Conservation (phyloP, 2,113 vertebrate genomes). For the Poeciliopsis retropinna region DNA sequence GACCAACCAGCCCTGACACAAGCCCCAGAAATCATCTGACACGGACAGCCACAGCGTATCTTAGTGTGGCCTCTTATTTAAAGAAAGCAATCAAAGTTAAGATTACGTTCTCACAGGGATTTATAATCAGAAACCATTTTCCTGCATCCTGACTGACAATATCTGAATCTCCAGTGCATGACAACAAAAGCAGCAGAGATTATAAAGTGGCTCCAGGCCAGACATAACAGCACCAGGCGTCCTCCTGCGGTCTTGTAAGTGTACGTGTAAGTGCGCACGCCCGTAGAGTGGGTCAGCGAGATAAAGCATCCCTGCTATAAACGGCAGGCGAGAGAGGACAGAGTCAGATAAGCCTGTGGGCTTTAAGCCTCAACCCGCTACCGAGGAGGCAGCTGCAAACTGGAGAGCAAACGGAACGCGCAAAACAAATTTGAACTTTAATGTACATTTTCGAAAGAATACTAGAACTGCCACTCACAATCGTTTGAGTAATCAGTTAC, state of each 20-base stretch:
- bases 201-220: constrained; percentile 40
- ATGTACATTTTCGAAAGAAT: neutral
- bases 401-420: constrained; percentile 15
- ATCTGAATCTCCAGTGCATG: constrained; percentile 48
- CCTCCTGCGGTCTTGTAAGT: constrained; percentile 1
- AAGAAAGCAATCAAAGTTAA: constrained; percentile 20
- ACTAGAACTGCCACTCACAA: too few relatives aligned
- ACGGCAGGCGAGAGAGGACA: constrained; percentile 59
- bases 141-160: constrained; percentile 45
- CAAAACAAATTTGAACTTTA: neutral
- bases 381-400: constrained; percentile 37
- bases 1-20: neutral
- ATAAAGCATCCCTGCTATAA: constrained; percentile 72
- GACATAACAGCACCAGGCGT: constrained; percentile 33
- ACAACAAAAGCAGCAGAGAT: constrained; percentile 49
- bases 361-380: constrained; percentile 63
- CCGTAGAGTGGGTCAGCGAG: constrained; percentile 67
- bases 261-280: constrained; percentile 8
- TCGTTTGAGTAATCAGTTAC: too few relatives aligned
- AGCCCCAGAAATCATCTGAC: neutral
- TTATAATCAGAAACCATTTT: constrained; percentile 29
- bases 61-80: constrained; percentile 1
- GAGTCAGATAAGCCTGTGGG: constrained; percentile 69
- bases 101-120: constrained; percentile 19
- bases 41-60: neutral